These are phyloP conservation scores for Anagyrus pseudococci DNA, from an alignment of 2,888 invertebrate species.

Conservation along the genomic window DNA sequence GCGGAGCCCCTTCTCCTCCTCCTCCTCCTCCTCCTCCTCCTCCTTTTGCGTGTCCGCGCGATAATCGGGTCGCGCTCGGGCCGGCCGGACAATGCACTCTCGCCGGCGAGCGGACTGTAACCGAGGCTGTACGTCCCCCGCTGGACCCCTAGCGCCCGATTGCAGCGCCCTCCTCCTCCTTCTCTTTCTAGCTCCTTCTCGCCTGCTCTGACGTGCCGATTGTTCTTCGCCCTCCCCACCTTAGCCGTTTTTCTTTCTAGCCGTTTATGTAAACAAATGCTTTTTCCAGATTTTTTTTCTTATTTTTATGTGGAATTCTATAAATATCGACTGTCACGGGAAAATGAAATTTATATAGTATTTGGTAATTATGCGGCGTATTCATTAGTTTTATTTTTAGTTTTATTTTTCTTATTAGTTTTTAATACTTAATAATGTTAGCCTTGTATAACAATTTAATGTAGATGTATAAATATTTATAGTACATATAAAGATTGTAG, in stretches of 20 bases:
- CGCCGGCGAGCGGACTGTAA: neutral
- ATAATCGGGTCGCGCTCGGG: slow-evolving; percentile 35
- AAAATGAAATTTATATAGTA: too few relatives aligned
- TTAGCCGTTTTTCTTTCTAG: neutral
- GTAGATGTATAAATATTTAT: too few relatives aligned
- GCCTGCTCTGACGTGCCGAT: neutral
- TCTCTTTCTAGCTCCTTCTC: neutral
- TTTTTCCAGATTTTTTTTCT: too few relatives aligned
- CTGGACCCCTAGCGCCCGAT: neutral
- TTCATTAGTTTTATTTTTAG: too few relatives aligned
- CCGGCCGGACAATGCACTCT: slow-evolving; percentile 35
- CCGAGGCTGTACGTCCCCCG: neutral
- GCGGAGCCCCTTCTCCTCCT: neutral
- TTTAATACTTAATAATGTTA: too few relatives aligned
- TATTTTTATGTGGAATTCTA: too few relatives aligned
- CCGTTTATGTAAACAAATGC: too few relatives aligned
- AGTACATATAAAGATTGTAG: too few relatives aligned
- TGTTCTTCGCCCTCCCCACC: neutral
- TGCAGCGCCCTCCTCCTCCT: neutral
- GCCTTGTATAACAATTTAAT: too few relatives aligned
- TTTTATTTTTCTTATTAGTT: too few relatives aligned
- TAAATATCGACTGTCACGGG: too few relatives aligned
- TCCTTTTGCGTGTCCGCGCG: neutral
- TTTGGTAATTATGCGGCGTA: too few relatives aligned
- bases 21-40: neutral